Evolutionary conservation across 1,140 invertebrate species (phyloP), one percentile per base, ranked within the genome.

Genomic region (Himalopsyche phryganea): DNA sequence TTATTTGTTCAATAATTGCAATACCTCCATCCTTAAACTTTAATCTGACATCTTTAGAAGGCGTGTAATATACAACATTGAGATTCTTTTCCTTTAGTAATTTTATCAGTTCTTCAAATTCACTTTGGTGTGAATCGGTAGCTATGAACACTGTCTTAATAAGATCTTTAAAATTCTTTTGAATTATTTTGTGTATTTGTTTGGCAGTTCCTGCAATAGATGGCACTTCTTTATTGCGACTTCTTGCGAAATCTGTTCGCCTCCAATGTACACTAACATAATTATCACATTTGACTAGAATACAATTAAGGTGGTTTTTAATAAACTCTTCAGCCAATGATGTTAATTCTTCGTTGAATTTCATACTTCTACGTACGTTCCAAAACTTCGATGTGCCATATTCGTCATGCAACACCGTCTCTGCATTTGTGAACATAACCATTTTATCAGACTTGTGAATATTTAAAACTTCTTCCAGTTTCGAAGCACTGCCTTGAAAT

Each of bases 1-100:
- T 90, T 66, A 96, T 92, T 79, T 98, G 96, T 73, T 98, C 96
- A 52, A 98, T 87, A 59, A 98, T 95, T 1, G 96, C 94, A 35
- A 93, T 72, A 11, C 90, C 91, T 14, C 95, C 96, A 74, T 96
- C 92, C 72, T 84, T 86, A 51, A 85, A 85, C 63, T 80, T 71
- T 6, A 71, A 65, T n/a, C 20, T 85, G 68, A 63, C 68, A 61
- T 67, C 77, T 77, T 66, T 68, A 51, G 63, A 74, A 2, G 74
- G 71, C 36, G 64, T 58, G 63, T 67, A 77, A 49, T 68, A 68
- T 56, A 69, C 67, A 18, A 70, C 65, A 1, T 67, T 50, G 3
- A 58, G 42, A n/a, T 61, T 60, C 1, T 75, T 53, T 35, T 75
- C 66, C 14, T 67, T 52, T 59, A 85, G 66, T 45, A 80, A 65